These are phyloP conservation scores for Ciconia maguari DNA, from an alignment of 2,113 vertebrate species.

Conservation along the genomic window DNA sequence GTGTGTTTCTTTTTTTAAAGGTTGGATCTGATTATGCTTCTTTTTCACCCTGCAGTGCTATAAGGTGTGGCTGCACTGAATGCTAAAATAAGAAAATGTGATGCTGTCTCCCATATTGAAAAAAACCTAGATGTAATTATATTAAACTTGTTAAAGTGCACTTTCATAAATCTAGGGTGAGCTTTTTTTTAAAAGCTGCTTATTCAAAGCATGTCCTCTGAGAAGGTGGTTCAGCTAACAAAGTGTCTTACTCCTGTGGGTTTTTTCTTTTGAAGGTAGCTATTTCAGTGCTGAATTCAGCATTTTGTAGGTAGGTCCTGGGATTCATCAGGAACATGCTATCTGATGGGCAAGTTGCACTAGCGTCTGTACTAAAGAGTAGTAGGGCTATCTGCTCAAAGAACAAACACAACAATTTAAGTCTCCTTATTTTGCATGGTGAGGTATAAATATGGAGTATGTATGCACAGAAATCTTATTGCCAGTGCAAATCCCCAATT, in stretches of 20 bases:
- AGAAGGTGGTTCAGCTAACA: slow-evolving; percentile 35
- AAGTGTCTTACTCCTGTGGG: slow-evolving; percentile 8
- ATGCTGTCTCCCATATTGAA: slow-evolving; percentile 32
- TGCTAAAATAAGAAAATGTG: slow-evolving; percentile 35
- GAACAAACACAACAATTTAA: slow-evolving; percentile 10
- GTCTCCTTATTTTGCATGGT: slow-evolving; percentile 12
- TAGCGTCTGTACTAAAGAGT: background rate
- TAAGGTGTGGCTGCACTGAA: slow-evolving; percentile 30
- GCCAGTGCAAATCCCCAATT: background rate
- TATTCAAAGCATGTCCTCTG: slow-evolving; percentile 44
- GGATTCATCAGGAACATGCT: background rate
- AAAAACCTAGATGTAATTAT: slow-evolving; percentile 35
- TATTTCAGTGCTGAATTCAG: slow-evolving; percentile 37
- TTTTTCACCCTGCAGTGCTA: slow-evolving; percentile 8
- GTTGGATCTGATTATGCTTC: background rate
- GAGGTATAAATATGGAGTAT: background rate
- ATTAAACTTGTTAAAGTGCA: background rate
- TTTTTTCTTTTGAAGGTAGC: slow-evolving; percentile 42
- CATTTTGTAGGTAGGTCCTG: background rate
- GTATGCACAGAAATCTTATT: background rate
- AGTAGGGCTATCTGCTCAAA: background rate
- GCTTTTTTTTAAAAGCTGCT: background rate
- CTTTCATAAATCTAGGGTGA: slow-evolving; percentile 5
- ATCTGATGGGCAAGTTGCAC: slow-evolving; percentile 42
- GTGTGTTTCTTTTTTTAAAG: background rate